Percentiles rank a stretch among this genome's conserved stretches.
These are phyloP conservation scores for Malurus leucopterus DNA, from an alignment of 2,797 vertebrate genomes.

Conservation along the genomic window DNA sequence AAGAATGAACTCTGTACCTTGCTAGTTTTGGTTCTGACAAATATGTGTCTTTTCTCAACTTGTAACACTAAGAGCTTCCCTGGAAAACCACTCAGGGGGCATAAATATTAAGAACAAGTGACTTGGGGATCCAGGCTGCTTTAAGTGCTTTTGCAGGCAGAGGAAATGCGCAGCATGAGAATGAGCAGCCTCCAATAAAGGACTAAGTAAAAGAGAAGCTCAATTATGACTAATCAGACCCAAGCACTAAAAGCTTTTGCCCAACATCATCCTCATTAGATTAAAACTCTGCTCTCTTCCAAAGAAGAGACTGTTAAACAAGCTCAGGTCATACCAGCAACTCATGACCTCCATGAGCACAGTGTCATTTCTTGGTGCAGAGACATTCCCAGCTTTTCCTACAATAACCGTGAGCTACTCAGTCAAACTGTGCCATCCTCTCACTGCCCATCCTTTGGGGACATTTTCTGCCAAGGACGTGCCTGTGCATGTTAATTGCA, in stretches of 20 bases:
- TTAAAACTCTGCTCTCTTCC: background rate
- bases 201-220: background rate
- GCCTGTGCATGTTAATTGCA: background rate
- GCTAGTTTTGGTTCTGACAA: background rate
- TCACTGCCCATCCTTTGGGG: background rate
- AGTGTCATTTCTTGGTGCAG: background rate
- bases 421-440: background rate
- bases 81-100: background rate
- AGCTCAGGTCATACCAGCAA: background rate
- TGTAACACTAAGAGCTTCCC: background rate
- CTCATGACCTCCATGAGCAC: background rate
- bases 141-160: slow-evolving; percentile 37
- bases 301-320: background rate
- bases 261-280: background rate
- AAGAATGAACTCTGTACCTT: background rate
- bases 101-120: background rate
- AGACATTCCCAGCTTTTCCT: background rate
- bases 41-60: background rate
- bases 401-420: background rate
- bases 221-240: background rate
- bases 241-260: background rate
- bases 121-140: background rate
- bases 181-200: background rate
- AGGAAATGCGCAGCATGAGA: slow-evolving; percentile 1
- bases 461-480: background rate